Conservation (phyloP, 2,797 vertebrate species). For the Corythornis leucogaster region DNA sequence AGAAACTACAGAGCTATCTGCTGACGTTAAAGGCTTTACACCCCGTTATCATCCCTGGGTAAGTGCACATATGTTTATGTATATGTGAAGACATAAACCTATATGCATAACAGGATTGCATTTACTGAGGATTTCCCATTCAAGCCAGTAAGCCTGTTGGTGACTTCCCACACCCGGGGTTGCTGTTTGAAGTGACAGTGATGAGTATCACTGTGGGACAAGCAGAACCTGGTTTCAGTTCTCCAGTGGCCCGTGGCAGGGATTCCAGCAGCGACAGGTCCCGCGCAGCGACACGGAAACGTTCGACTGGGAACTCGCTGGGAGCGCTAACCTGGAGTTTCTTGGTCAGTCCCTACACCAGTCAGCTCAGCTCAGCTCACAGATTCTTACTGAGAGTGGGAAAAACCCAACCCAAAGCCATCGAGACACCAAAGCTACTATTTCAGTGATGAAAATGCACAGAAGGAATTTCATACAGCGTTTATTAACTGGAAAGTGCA, state of each 20-base stretch:
- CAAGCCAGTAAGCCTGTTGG: background rate
- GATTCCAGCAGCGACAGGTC: no score
- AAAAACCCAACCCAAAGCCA: background rate
- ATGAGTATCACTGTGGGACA: no score
- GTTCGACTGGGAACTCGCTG: no score
- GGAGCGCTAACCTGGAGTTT: no score
- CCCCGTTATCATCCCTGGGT: background rate
- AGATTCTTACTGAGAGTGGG: background rate
- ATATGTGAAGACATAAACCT: background rate
- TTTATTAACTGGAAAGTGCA: conserved; percentile 68
- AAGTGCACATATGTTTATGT: conserved; percentile 13
- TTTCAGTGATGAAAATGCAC: conserved; percentile 50
- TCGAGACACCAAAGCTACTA: background rate
- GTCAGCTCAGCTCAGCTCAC: background rate
- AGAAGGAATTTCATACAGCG: conserved; percentile 35
- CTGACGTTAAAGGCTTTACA: background rate
- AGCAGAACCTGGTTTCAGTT: no score
- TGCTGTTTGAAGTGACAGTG: background rate
- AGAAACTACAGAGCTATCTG: background rate
- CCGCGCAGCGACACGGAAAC: no score
- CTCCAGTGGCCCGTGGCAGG: no score
- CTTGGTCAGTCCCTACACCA: background rate
- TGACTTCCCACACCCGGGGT: background rate
- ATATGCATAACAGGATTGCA: background rate
- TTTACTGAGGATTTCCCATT: background rate